Evolutionary conservation across 2,113 vertebrate species (phyloP), one percentile per base, ranked within the genome.

Genomic region (Lagenorhynchus albirostris): DNA sequence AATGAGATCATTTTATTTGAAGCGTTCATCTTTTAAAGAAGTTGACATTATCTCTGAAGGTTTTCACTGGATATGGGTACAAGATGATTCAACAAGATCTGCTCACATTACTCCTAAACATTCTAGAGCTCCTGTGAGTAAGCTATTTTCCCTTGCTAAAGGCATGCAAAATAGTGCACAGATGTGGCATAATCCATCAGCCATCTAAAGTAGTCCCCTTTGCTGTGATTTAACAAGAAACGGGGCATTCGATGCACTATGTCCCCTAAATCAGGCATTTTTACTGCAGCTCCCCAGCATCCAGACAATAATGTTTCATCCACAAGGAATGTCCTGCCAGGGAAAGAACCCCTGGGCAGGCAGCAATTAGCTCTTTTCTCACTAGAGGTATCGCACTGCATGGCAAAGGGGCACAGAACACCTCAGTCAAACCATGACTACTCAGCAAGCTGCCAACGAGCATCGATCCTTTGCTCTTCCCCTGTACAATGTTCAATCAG

Each of bases 151-250:
- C 71, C 41, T 62, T 79, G 94, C 62, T 91, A 60, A 86, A 79
- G 41, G 71, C 18, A 1, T 12, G 68, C 29, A 53, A 74, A 73
- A 38, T 1, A 77, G 67, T 1, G n/a, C 62, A 44, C 92, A 97
- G 92, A 82, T 83, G 96, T 88, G 70, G 63, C 67, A 58, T 53
- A 50, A 95, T 87, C 91, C 82, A 65, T 97, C 68, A 91, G 76
- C 76, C 26, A 1, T 25, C 77, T 68, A 50, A 83, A 95, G 33
- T 6, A 47, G 73, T 68, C 81, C 85, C 65, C 41, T 94, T 68
- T 55, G 85, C 93, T 89, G 89, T 83, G 91, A 94, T 86, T 95
- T 44, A 89, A 94, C 85, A 93, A 85, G 70, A 88, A 91, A 94
- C 3, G 60, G 80, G 70, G 84, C 44, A 26, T 33, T 21, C 4